Base-by-base conservation (phyloP, 1,140 invertebrate species). In the Antheraea mylitta region DNA sequence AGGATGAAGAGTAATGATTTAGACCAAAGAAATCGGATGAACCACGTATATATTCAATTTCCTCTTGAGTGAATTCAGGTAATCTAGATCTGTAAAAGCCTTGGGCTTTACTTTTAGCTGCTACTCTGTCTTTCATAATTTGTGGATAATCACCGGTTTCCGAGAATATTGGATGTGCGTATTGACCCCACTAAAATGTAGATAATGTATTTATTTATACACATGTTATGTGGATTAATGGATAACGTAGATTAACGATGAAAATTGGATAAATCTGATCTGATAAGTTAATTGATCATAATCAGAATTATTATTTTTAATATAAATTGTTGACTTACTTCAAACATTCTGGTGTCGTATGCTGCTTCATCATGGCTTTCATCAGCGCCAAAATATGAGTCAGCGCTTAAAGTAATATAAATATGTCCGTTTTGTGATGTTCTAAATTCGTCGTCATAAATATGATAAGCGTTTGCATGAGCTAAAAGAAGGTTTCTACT, bases 1-100 rank as follows among this genome's bases (percentile, higher is more conserved):
- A 66, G 16, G 38, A 77, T 3, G 92, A 90, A 3, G 92, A 90
- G 67, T 95, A 95, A 66, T 93, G 88, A 66, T 95, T 95, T 0
- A 95, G 75, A 30, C 94, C 94, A 64, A 95, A 93, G 82, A 94
- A 95, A 73, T 95, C 94, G 0, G 92, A 88, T 16, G 87, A 88
- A 18, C 93, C 92, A 38, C 68, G 75, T 6, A 88, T 66, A 59
- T 79, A 78, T 36, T 80, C 67, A 6, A 82, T 61, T 70, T 87
- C 85, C 42, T 85, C 80, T 4, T 67, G 70, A 6, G 85, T 85
- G n/a, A 93, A 89, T n/a, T 79, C 77, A 6, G 86, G 86, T 8
- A 93, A 76, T 38, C 93, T 77, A 0, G 91, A 92, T 67, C 79
- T 78, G 18, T 74, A 58, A 63, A 84, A 92, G 22, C 92, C 90